phyloP scores from a whole-genome alignment of 64 coral and sea anemone species.

The Dendrophyllia cribrosa region DNA sequence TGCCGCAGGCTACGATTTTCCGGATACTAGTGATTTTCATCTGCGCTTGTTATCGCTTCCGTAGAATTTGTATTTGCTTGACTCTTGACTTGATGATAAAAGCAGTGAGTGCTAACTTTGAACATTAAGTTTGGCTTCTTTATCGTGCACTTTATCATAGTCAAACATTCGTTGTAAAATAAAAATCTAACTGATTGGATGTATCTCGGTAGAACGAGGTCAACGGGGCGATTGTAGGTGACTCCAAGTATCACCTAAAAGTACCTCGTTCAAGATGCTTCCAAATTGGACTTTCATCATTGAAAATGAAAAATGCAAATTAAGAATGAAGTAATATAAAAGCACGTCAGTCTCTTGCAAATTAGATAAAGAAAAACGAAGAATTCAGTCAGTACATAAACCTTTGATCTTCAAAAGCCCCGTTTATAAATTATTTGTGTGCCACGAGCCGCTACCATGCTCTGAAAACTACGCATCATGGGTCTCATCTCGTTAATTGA shows the following conservation, averaged over 20 bases:
- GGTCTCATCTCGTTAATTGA: not conserved
- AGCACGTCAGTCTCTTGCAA: not conserved
- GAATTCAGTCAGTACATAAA: not conserved
- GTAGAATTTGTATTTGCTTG: not conserved
- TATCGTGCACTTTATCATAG: conserved; percentile 10
- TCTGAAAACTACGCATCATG: no score
- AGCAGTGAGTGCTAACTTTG: not conserved
- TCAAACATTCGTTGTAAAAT: not conserved
- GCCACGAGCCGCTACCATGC: no score
- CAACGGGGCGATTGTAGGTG: not conserved
- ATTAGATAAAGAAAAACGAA: not conserved
- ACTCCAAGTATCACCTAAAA: not conserved
- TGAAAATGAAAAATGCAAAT: not conserved
- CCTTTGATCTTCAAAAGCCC: not conserved
- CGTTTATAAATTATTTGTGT: no score
- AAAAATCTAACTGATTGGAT: not conserved
- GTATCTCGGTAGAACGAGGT: not conserved
- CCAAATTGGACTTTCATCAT: not conserved
- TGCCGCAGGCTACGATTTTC: not conserved
- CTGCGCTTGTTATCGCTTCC: not conserved
- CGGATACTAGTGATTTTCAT: not conserved
- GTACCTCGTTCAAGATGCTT: not conserved
- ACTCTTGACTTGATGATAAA: not conserved
- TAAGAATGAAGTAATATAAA: not conserved
- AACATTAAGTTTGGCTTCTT: not conserved